Conservation (phyloP, 2,113 vertebrate species). For the Oxygymnocypris stewartii region DNA sequence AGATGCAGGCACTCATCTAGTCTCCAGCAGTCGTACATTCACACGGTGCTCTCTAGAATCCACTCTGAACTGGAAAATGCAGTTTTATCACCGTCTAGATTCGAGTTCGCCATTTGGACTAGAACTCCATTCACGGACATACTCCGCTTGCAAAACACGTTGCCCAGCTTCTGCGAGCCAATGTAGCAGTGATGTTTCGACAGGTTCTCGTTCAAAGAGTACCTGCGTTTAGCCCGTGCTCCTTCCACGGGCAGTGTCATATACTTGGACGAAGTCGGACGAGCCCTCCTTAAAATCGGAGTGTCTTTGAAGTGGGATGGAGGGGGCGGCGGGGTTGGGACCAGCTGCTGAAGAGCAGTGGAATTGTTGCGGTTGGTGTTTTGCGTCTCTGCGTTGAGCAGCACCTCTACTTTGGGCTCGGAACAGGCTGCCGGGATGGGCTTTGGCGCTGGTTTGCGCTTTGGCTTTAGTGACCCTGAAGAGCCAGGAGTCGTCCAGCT, state of each 20-base stretch:
- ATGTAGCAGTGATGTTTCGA: slow-evolving; percentile 68
- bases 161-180: slow-evolving; percentile 66
- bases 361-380: slow-evolving; percentile 98
- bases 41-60: slow-evolving; percentile 94
- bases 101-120: slow-evolving; percentile 69
- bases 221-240: slow-evolving; percentile 81
- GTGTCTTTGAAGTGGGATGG: slow-evolving; percentile 67
- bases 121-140: slow-evolving; percentile 90
- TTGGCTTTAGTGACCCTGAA: slow-evolving; percentile 82
- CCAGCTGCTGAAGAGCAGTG: slow-evolving; percentile 80
- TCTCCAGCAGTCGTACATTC: slow-evolving; percentile 62
- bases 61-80: slow-evolving; percentile 85
- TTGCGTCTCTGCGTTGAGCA: slow-evolving; percentile 79
- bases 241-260: slow-evolving; percentile 79
- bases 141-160: slow-evolving; percentile 83
- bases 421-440: slow-evolving; percentile 47
- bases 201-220: slow-evolving; percentile 83
- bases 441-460: slow-evolving; percentile 85
- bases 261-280: slow-evolving; percentile 81
- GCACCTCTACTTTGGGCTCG: slow-evolving; percentile 72
- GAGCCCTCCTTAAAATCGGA: slow-evolving; percentile 81
- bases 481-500: slow-evolving; percentile 77
- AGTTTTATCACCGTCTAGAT: slow-evolving; percentile 74
- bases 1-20: slow-evolving; percentile 39
- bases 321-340: slow-evolving; percentile 59